These are phyloP conservation scores for Microcebus jonahi DNA, from an alignment of 2,113 vertebrate genomes.

Conservation along the genomic window DNA sequence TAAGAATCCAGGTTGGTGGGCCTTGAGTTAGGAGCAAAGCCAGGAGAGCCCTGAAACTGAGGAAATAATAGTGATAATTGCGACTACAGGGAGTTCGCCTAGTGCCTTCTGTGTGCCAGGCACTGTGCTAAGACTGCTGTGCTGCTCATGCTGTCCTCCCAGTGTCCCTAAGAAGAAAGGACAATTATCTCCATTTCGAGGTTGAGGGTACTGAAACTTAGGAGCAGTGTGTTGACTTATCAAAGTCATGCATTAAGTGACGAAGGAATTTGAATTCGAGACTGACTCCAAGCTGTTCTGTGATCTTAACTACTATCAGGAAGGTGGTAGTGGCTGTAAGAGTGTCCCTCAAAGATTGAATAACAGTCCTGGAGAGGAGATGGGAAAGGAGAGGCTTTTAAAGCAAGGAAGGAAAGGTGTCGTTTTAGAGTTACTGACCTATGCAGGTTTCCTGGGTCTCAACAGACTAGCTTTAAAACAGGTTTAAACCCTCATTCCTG, in stretches of 20 bases:
- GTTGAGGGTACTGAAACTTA: background rate
- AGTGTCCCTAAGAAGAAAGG: background rate
- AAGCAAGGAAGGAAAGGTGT: background rate
- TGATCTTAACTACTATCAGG: background rate
- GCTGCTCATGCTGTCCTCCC: background rate
- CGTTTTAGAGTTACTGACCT: background rate
- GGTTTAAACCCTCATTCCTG: background rate
- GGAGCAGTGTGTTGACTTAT: background rate
- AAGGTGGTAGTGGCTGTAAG: background rate
- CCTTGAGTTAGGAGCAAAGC: background rate
- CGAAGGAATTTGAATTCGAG: background rate
- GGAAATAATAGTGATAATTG: background rate
- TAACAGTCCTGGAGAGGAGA: background rate
- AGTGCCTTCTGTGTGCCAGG: background rate
- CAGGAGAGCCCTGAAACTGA: background rate
- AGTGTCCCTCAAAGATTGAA: too few species aligned
- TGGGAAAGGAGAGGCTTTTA: background rate
- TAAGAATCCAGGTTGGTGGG: background rate
- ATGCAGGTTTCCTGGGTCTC: background rate
- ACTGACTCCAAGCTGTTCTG: background rate
- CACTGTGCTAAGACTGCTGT: too few species aligned
- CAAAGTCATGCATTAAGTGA: background rate
- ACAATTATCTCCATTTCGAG: background rate
- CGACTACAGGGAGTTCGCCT: background rate
- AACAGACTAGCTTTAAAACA: background rate